phyloP scores from a whole-genome alignment of 2,113 vertebrate species.

The Symphodus melops region DNA sequence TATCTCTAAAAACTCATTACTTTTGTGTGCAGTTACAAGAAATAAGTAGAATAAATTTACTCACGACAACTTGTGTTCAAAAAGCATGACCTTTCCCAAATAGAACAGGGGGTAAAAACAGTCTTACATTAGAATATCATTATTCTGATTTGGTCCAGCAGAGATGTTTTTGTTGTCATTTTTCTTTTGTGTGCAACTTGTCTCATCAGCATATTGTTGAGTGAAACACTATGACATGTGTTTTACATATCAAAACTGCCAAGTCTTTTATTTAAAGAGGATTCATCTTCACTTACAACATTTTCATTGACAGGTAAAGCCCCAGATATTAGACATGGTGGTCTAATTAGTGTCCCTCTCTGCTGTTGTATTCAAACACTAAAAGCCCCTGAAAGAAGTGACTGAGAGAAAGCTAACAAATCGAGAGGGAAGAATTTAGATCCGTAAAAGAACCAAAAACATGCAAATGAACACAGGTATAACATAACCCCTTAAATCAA shows the following conservation, averaged over 20 bases:
- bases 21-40: constrained; percentile 75
- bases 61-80: constrained; percentile 74
- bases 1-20: constrained; percentile 78
- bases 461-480: too few relatives aligned
- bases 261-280: constrained; percentile 61
- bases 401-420: constrained; percentile 39
- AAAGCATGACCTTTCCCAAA: constrained; percentile 77
- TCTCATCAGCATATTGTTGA: constrained; percentile 62
- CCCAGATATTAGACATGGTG: constrained; percentile 62
- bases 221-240: constrained; percentile 64
- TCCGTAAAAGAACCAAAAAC: not conserved
- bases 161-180: constrained; percentile 78
- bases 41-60: constrained; percentile 79
- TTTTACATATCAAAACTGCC: constrained; percentile 76
- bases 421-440: constrained; percentile 3
- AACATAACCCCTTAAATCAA: too few relatives aligned
- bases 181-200: constrained; percentile 73
- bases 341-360: constrained; percentile 75
- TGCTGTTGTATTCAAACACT: constrained; percentile 49
- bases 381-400: constrained; percentile 37
- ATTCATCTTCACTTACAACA: constrained; percentile 66
- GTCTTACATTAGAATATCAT: constrained; percentile 73
- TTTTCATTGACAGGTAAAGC: constrained; percentile 77
- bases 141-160: constrained; percentile 77
- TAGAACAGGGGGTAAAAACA: constrained; percentile 35